Evolutionary conservation across 2,888 invertebrate genomes (phyloP), one percentile per base, ranked within the genome.

Genomic region (Lathronympha strigana): DNA sequence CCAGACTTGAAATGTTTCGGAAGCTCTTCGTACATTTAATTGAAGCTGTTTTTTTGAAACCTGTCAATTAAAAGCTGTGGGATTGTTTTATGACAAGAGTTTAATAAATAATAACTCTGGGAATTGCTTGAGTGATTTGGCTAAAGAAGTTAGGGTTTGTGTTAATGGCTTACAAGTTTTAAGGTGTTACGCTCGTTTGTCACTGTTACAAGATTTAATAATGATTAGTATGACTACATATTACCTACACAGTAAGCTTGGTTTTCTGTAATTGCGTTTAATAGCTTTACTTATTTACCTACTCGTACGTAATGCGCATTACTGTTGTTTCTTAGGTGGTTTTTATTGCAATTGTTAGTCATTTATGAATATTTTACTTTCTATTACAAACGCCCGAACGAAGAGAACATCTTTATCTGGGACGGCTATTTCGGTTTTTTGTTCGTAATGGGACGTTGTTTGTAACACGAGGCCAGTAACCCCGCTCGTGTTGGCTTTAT

Each of bases 381-480:
- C 66, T 49, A 38, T 63, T 38, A 54, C 54, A n/a, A 64, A 49
- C n/a, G 28, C 23, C 31, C 2, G 31, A 28, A 61, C 50, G 19
- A 60, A 36, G 53, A 67, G 63, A 57, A 53, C 33, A 36, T 47
- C 69, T 78, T 69, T 72, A 77, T 79, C 76, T 76, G 73, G 72
- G 68, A 60, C 69, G 62, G 71, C 72, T 82, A 80, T 82, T 83
- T 79, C 67, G 64, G 71, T 72, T 71, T 78, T 75, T 74, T 70
- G 72, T 75, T 75, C 77, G 76, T 71, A 75, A 78, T 78, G 77
- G 73, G 76, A 75, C 66, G 72, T 75, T 84, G 80, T 83, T 84
- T 82, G 80, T 74, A 71, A 69, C 74, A 75, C 66, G 72, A 76
- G 87, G 82, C 63, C 83, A 81, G 67, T 83, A 78, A 83, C 87